These are phyloP conservation scores for Arizona elegans DNA, from an alignment of 2,113 vertebrate species.

Conservation along the genomic window DNA sequence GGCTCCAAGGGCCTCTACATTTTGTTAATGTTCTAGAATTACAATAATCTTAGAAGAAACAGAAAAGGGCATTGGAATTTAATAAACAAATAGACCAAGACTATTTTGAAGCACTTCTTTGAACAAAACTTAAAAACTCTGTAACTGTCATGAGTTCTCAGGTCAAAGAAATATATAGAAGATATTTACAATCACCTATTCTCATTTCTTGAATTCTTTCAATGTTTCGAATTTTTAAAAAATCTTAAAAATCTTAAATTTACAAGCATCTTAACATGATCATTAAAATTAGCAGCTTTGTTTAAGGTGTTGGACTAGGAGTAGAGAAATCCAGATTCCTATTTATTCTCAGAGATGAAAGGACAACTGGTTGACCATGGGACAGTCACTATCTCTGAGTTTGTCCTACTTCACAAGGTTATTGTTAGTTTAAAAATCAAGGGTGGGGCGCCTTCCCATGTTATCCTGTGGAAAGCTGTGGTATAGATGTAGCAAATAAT, in stretches of 20 bases:
- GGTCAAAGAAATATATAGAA: background rate
- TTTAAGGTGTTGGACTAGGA: background rate
- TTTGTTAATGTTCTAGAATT: background rate
- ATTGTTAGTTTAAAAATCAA: background rate
- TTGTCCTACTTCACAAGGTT: background rate
- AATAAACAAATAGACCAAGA: background rate
- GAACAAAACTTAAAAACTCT: background rate
- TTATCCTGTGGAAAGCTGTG: background rate
- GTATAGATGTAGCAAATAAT: background rate
- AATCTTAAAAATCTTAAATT: background rate
- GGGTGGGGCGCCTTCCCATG: background rate
- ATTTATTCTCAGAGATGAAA: background rate
- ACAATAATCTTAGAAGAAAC: background rate
- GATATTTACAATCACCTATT: background rate
- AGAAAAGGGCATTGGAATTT: slow-evolving; percentile 2
- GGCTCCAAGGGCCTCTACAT: background rate
- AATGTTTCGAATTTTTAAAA: background rate
- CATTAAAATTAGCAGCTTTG: background rate
- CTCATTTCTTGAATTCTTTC: background rate
- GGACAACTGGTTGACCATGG: background rate
- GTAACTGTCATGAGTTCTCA: background rate
- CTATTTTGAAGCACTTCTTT: background rate
- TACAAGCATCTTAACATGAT: background rate
- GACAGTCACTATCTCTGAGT: background rate
- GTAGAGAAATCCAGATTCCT: background rate